A percentile compares a stretch with the other conserved stretches of the same genome.
Evolutionary conservation across 2,797 vertebrate species (phyloP).

Genomic region (Masticophis lateralis): DNA sequence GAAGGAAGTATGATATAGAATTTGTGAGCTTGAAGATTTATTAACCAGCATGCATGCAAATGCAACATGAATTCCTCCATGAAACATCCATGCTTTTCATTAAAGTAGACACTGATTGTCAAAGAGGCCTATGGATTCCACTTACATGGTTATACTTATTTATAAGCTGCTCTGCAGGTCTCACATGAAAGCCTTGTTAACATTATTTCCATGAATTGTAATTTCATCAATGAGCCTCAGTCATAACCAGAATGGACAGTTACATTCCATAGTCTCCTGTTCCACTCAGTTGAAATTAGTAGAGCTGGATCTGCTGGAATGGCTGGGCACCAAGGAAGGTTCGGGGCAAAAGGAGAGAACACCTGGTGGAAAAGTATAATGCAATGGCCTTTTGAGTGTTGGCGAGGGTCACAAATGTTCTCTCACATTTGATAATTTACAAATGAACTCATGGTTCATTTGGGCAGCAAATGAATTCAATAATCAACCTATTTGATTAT

Average conservation of each 20-base stretch:
- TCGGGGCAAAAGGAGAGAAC: neutral
- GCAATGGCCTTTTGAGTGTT: neutral
- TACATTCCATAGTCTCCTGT: neutral
- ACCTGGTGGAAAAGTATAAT: neutral
- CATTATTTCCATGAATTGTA: neutral
- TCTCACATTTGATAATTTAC: neutral
- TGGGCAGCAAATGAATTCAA: neutral
- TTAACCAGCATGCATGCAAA: neutral
- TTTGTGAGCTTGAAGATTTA: neutral
- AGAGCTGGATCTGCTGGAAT: neutral
- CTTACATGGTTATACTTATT: neutral
- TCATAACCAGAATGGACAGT: neutral
- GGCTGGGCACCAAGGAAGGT: neutral
- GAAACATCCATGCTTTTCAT: neutral
- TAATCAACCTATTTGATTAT: neutral
- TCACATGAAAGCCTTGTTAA: neutral
- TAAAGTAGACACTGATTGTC: neutral
- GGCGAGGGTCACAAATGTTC: neutral
- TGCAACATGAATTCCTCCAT: neutral
- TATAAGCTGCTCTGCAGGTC: neutral
- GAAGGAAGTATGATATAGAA: neutral
- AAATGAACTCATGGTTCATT: neutral
- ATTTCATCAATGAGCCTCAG: neutral
- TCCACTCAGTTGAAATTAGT: neutral
- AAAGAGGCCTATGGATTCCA: neutral